Evolutionary conservation across 2,113 vertebrate genomes (phyloP).

Genomic region (Nibea coibor): DNA sequence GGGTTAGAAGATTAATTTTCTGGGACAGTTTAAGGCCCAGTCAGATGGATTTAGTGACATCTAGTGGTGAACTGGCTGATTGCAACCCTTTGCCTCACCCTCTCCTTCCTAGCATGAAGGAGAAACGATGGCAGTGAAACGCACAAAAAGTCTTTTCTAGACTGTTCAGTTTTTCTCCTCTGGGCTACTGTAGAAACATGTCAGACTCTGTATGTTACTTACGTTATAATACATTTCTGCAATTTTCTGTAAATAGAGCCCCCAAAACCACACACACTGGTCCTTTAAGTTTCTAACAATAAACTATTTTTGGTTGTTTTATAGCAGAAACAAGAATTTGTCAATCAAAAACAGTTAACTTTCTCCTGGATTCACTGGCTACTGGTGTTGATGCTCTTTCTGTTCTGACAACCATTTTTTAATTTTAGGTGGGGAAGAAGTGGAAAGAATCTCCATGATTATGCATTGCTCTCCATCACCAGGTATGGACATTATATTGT

Average conservation of each 20-base stretch:
- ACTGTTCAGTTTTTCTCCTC: too few relatives aligned
- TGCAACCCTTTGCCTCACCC: too few relatives aligned
- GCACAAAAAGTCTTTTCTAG: too few relatives aligned
- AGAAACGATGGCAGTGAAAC: too few relatives aligned
- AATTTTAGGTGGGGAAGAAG: constrained; percentile 80
- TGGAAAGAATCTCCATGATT: constrained; percentile 88
- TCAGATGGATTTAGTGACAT: too few relatives aligned
- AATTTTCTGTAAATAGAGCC: too few relatives aligned
- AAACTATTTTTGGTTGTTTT: not conserved
- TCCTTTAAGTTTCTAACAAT: not conserved
- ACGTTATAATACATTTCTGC: too few relatives aligned
- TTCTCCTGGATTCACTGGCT: not conserved
- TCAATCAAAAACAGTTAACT: not conserved
- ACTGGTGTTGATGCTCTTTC: not conserved
- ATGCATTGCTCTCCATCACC: constrained; percentile 95
- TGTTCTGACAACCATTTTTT: not conserved
- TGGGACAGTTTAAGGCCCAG: not conserved
- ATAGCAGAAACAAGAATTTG: not conserved
- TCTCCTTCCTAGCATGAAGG: too few relatives aligned
- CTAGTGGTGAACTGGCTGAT: too few relatives aligned
- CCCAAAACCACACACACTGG: too few relatives aligned
- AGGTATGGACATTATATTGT: constrained; percentile 81
- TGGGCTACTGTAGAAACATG: too few relatives aligned
- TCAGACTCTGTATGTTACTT: too few relatives aligned
- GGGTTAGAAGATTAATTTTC: not conserved